Evolutionary conservation across 2,113 vertebrate species (phyloP).

Genomic region (Andinoacara biseriatus): DNA sequence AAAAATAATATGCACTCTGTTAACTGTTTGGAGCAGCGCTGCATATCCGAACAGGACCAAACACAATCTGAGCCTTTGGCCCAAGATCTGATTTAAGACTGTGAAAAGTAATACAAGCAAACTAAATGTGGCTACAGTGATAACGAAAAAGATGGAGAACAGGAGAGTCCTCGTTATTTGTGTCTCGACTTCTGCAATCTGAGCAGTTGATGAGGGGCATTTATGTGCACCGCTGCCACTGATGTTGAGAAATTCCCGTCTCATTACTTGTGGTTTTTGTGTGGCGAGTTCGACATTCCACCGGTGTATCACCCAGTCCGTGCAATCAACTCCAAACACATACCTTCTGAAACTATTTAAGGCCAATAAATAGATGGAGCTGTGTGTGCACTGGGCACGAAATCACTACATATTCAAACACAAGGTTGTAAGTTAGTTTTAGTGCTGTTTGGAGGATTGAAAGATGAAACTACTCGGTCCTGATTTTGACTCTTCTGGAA

Average conservation of each 20-base stretch:
- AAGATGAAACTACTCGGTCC: background rate
- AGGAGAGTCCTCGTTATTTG: slow-evolving; percentile 8
- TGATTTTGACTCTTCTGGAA: background rate
- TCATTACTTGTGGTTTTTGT: slow-evolving; percentile 20
- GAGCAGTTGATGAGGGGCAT: background rate
- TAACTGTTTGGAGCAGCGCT: background rate
- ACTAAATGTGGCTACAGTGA: background rate
- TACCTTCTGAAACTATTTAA: background rate
- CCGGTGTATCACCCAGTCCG: background rate
- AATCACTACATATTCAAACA: background rate
- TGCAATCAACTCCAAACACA: slow-evolving; percentile 15
- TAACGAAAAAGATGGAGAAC: background rate
- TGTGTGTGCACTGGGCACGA: no score
- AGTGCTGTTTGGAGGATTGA: background rate
- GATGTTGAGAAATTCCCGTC: slow-evolving; percentile 16
- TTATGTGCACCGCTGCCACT: background rate
- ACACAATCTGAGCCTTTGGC: background rate
- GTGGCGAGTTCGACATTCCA: slow-evolving; percentile 9
- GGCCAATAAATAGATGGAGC: background rate
- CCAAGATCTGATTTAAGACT: background rate
- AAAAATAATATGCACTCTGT: background rate
- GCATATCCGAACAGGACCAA: background rate
- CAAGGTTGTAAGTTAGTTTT: background rate
- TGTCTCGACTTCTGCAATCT: background rate
- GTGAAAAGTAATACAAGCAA: background rate